Evolutionary conservation across 2,113 vertebrate genomes (phyloP), one percentile per base, ranked within the genome.

Genomic region (Zosterops japonicus): DNA sequence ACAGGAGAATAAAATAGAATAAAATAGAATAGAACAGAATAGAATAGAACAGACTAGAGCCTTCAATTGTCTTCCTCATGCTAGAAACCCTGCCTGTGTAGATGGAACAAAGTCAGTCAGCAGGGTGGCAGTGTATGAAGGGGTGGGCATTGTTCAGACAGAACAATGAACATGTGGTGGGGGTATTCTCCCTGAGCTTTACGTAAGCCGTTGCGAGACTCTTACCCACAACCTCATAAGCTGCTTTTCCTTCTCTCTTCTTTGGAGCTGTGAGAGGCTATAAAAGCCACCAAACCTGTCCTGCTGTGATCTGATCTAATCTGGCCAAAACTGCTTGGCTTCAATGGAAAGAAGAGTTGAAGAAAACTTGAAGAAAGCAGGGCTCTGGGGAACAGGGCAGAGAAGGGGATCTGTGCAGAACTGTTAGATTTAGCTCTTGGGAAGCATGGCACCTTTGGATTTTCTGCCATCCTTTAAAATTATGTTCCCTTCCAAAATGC

Each of bases 241-340:
- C 95, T 67, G 87, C 96, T 96, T 97, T 97, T 82, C 95, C 72
- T 94, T 76, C 77, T 83, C 87, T 91, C 71, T 84, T 93, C 82
- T 63, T 64, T 25, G 74, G 69, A 90, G 93, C 87, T 19, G 29
- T 70, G 85, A 91, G 96, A 91, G 76, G 93, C 89, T 93, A 96
- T 36, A 87, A 88, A 90, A 94, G 75, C 83, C 91, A 96, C 84
- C 5, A 0, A 95, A 95, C 84, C 71, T 72, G 89, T 76, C 89
- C 36, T 49, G 76, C 84, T 39, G 83, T 53, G 82, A 96, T 75
- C 89, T 89, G 91, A 94, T 67, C 87, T 97, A 72, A 96, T 80
- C 93, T 90, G 79, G 49, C 50, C 89, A 61, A 59, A 11, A 57
- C 35, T 33, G 33, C 74, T n/a, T 31, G 70, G 71, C 44, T 87